Evolutionary conservation across 2,113 vertebrate genomes (phyloP), one percentile per base, ranked within the genome.

Genomic region (Micromys minutus): DNA sequence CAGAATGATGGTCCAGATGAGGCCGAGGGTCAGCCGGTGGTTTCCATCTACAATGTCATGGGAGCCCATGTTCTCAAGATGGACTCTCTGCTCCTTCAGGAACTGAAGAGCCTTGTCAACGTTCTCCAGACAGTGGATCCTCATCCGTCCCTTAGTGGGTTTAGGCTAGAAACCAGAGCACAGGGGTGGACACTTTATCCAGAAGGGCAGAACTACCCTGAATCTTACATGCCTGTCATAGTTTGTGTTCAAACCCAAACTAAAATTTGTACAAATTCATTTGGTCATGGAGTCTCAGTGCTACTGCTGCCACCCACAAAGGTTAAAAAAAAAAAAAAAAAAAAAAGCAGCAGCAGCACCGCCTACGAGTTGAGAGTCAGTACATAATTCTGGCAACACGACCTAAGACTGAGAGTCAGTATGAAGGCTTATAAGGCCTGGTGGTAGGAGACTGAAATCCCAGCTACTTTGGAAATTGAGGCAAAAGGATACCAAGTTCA

Each of bases 1-100:
- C 95, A 99, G 98, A 97, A 99, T 99, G 98, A 99, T 99, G 96
- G 99, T 99, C 99, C 99, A 99, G 97, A 99, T 99, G 94, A 99
- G 99, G 89, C 99, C 99, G 26, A 99, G 99, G 0, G 99, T 99
- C 94, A 99, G 99, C 1, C 99, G 98, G 98, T 99, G 99, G 98
- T 99, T 99, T 81, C 99, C 99, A 89, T 99, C 99, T 63, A 99
- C 99, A 6, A 99, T 99, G 98, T 99, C 99, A 4, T 99, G 99
- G 45, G 99, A 99, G 6, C 99, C 99, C 99, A 99, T 99, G 98
- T 99, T 99, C 98, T 99, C 99, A 90, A 99, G 98, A 97, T 99
- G 99, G 39, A 99, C 99, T 95, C 99, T 97, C 96, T 99, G 99
- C 96, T 99, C 99, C 97, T 99, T 99, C 93, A 99, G 99, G 98